These are phyloP conservation scores for Dromaius novaehollandiae DNA, from an alignment of 2,113 vertebrate species.

Conservation along the genomic window DNA sequence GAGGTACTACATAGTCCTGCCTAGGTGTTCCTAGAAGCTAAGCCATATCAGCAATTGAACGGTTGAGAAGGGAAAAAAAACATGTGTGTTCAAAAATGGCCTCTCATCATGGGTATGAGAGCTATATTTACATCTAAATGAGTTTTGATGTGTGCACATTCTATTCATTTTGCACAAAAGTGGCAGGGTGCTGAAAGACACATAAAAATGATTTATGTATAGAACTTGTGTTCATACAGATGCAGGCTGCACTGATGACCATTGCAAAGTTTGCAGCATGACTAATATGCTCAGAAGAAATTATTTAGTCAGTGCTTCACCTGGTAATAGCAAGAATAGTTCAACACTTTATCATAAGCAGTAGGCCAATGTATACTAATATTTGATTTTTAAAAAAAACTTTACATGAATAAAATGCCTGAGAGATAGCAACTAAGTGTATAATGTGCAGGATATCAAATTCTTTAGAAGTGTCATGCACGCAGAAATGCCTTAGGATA, in stretches of 20 bases:
- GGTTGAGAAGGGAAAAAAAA: neutral
- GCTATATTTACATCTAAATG: conserved; percentile 5
- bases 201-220: conserved; percentile 37
- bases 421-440: neutral
- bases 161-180: conserved; percentile 28
- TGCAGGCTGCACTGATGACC: neutral
- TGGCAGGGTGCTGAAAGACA: conserved; percentile 20
- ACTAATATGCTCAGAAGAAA: conserved; percentile 20
- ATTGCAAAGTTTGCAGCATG: conserved; percentile 5
- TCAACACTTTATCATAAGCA: neutral
- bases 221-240: neutral
- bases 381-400: neutral
- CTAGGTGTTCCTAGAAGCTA: neutral
- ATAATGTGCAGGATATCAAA: neutral
- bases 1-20: neutral
- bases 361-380: neutral
- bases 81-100: neutral
- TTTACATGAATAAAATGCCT: neutral
- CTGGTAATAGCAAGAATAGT: neutral
- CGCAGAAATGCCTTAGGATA: neutral
- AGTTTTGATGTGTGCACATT: conserved; percentile 3
- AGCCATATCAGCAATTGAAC: neutral
- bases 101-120: neutral
- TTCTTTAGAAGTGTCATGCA: neutral
- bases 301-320: conserved; percentile 4